Conservation (phyloP, 1,140 invertebrate species). For the Gyrodactylus bullatarudis region DNA sequence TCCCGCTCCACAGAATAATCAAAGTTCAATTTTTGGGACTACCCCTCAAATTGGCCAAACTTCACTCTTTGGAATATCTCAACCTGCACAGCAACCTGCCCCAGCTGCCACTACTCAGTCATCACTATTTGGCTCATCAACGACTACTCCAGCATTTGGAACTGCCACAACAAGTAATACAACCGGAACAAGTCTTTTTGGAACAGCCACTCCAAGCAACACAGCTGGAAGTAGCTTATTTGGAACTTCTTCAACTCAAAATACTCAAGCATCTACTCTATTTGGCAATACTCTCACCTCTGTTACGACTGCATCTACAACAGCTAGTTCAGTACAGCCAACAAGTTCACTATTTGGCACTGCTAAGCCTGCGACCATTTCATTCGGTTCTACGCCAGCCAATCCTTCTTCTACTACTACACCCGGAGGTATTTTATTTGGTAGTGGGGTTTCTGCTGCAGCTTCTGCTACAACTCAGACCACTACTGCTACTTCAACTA, state of each 20-base stretch:
- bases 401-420: not conserved
- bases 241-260: not conserved
- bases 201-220: not conserved
- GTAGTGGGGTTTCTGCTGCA: not conserved
- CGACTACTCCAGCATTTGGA: not conserved
- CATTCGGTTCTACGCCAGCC: slow-evolving; percentile 9
- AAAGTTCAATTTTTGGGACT: no score
- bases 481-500: slow-evolving; percentile 6
- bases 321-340: not conserved
- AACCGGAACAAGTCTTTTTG: not conserved
- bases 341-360: slow-evolving; percentile 8
- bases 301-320: not conserved
- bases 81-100: no score
- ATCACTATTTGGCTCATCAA: not conserved
- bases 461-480: not conserved
- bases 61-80: no score
- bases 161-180: not conserved
- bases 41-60: no score
- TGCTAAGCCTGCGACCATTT: slow-evolving; percentile 6
- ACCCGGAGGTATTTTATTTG: not conserved
- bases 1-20: no score
- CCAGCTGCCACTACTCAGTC: not conserved
- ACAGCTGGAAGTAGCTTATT: no score
- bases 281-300: not conserved
- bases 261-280: not conserved